Evolutionary conservation across 2,797 vertebrate genomes (phyloP).

Genomic region (Spinibarbus caldwelli): DNA sequence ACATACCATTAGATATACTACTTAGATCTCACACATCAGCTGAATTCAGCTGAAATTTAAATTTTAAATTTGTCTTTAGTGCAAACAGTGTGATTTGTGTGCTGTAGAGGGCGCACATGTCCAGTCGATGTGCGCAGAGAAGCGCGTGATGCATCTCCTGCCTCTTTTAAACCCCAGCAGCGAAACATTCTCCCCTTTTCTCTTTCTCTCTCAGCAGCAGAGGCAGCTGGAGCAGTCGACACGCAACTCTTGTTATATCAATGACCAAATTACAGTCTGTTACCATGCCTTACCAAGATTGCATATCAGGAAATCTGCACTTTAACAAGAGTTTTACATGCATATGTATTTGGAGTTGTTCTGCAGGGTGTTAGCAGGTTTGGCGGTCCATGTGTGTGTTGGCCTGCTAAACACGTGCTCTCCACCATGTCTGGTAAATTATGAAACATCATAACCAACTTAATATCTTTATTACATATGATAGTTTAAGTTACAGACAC

Average conservation of each 20-base stretch:
- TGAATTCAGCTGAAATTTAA: too few relatives aligned
- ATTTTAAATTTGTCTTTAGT: too few relatives aligned
- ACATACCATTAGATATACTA: neutral
- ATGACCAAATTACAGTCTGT: conserved; percentile 16
- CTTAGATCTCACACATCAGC: neutral
- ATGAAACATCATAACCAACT: neutral
- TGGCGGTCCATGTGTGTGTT: neutral
- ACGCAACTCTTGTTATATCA: neutral
- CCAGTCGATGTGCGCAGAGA: neutral
- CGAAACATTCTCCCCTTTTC: rapidly evolving
- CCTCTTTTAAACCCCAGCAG: neutral
- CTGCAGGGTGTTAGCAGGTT: neutral
- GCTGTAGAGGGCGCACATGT: conserved; percentile 32
- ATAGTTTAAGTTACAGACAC: neutral
- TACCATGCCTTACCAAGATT: conserved; percentile 74
- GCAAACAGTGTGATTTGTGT: neutral
- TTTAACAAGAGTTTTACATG: neutral
- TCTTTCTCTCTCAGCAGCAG: too few relatives aligned
- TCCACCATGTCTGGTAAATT: neutral
- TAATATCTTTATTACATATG: too few relatives aligned
- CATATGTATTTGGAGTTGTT: neutral
- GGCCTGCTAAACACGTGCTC: conserved; percentile 10
- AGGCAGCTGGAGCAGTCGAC: too few relatives aligned
- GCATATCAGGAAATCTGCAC: conserved; percentile 61
- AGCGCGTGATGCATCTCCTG: neutral